Percentiles rank a stretch among this genome's conserved stretches.
These are phyloP conservation scores for Plotosus lineatus DNA, from an alignment of 2,113 vertebrate genomes.

Conservation along the genomic window DNA sequence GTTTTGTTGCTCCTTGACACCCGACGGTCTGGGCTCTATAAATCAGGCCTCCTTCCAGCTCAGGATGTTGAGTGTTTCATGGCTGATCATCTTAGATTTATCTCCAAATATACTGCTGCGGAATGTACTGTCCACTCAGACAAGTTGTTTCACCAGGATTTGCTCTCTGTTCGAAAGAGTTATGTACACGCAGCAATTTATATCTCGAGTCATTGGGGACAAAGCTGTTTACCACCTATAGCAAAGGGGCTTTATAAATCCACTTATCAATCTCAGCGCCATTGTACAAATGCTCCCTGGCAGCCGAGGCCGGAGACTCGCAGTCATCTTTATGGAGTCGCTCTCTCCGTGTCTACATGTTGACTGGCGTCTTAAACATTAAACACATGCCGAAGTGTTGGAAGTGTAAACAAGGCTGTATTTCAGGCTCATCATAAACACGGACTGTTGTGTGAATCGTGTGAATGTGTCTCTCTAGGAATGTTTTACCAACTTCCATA, in stretches of 20 bases:
- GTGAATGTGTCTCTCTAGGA: background rate
- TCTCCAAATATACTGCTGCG: constrained; percentile 74
- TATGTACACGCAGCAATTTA: constrained; percentile 73
- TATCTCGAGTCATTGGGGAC: constrained; percentile 66
- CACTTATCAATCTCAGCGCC: constrained; percentile 68
- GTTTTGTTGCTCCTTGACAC: constrained; percentile 65
- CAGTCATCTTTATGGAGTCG: constrained; percentile 30
- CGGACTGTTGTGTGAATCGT: background rate
- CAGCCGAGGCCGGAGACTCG: constrained; percentile 42
- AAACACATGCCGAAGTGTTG: background rate
- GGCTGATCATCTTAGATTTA: constrained; percentile 76
- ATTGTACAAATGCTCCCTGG: constrained; percentile 55
- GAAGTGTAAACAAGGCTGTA: constrained; percentile 25
- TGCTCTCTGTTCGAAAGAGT: constrained; percentile 74
- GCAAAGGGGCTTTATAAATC: constrained; percentile 67
- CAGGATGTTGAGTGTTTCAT: constrained; percentile 68
- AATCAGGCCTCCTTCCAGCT: constrained; percentile 60
- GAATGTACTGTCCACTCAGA: constrained; percentile 71
- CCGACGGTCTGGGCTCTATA: constrained; percentile 62
- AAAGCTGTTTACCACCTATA: constrained; percentile 62
- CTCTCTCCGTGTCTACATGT: constrained; percentile 10
- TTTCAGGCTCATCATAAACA: constrained; percentile 1
- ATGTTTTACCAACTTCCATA: background rate
- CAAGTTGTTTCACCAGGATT: constrained; percentile 72
- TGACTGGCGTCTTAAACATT: constrained; percentile 10